Conservation (phyloP, 2,797 vertebrate species). For the Nasua narica region DNA sequence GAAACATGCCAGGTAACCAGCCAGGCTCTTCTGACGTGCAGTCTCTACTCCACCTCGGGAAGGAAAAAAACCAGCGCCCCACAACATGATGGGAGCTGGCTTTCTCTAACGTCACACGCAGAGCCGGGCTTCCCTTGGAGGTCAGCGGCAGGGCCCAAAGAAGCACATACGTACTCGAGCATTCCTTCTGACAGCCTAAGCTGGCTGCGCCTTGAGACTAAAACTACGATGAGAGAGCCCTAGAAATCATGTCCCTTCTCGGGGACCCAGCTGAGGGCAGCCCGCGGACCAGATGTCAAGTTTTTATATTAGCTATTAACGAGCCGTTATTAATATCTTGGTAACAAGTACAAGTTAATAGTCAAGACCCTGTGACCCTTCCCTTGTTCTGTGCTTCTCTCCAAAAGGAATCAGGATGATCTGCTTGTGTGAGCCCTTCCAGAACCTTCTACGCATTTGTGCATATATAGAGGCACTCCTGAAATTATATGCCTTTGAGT, state of each 20-base stretch:
- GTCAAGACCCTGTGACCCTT: not conserved
- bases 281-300: not conserved
- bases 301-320: not conserved
- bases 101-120: not conserved
- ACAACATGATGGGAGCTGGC: not conserved
- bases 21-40: not conserved
- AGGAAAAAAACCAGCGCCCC: rapidly evolving
- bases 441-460: not conserved
- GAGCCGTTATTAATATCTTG: not conserved
- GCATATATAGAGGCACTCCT: not conserved
- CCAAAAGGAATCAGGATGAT: not conserved
- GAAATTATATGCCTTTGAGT: not conserved
- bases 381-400: not conserved
- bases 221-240: not conserved
- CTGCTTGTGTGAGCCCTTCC: not conserved
- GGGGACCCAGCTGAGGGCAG: not conserved
- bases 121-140: not conserved
- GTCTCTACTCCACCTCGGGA: not conserved
- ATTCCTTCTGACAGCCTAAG: not conserved
- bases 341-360: not conserved
- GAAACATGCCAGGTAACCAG: not conserved
- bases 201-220: not conserved
- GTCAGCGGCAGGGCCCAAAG: not conserved
- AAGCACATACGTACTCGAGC: not conserved
- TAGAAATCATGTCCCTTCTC: not conserved